phyloP scores from a whole-genome alignment of 1,140 invertebrate species.

The Aphelinus certus region DNA sequence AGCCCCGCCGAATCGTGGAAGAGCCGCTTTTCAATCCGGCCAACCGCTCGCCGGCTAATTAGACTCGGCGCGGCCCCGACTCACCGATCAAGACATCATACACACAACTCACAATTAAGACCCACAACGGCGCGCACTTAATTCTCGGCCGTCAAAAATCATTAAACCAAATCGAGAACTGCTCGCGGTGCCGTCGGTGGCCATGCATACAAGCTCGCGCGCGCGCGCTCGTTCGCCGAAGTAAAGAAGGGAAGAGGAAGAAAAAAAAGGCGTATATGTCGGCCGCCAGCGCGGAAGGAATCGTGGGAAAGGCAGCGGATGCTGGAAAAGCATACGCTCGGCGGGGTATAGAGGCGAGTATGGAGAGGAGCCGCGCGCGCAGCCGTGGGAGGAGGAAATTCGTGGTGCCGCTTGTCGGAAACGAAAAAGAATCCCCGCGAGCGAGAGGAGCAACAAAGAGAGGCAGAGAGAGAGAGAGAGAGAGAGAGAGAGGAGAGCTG shows the following conservation, averaged over 20 bases:
- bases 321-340: slow-evolving; percentile 32
- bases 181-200: not conserved
- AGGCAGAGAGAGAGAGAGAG: not conserved
- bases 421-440: slow-evolving; percentile 44
- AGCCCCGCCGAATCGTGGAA: too few species aligned
- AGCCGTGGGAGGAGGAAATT: slow-evolving; percentile 49
- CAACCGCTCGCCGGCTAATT: too few species aligned
- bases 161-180: not conserved
- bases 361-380: too few species aligned
- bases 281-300: slow-evolving; percentile 22
- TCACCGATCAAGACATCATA: slow-evolving; percentile 2
- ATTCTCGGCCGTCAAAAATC: slow-evolving; percentile 3
- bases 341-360: not conserved
- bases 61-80: not conserved
- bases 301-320: slow-evolving; percentile 31
- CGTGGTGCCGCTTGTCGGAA: slow-evolving; percentile 50
- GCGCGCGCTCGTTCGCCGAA: too few species aligned
- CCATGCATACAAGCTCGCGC: too few species aligned
- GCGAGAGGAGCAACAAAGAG: slow-evolving; percentile 26
- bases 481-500: slow-evolving; percentile 42
- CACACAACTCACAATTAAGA: slow-evolving; percentile 6
- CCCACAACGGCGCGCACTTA: not conserved
- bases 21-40: too few species aligned
- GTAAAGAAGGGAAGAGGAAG: too few species aligned
- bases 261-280: not conserved